Evolutionary conservation across 2,888 invertebrate species (phyloP).

Genomic region (Frankliniella intonsa): DNA sequence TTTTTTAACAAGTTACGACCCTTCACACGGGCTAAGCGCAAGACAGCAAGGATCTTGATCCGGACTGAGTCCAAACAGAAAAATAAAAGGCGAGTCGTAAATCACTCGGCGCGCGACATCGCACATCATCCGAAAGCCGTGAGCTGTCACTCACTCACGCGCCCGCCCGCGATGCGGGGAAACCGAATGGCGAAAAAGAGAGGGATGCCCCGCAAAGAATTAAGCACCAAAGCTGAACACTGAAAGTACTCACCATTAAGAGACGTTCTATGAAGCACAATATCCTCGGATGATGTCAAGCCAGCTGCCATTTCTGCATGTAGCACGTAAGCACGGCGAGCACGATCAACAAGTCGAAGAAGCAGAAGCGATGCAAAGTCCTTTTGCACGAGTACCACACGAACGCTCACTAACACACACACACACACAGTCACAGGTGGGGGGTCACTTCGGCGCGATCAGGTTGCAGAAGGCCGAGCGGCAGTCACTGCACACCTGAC

Average conservation of each 20-base stretch:
- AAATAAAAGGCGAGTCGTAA: neutral
- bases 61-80: neutral
- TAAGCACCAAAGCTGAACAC: neutral
- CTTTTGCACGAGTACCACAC: neutral
- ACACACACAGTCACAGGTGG: neutral
- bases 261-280: neutral
- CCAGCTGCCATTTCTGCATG: slow-evolving; percentile 24
- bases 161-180: too few relatives aligned
- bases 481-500: neutral
- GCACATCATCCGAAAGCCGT: too few relatives aligned
- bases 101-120: neutral
- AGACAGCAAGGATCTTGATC: too few relatives aligned
- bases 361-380: neutral
- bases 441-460: neutral
- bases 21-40: too few relatives aligned
- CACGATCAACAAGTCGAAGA: neutral
- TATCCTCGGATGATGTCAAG: slow-evolving; percentile 7
- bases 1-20: too few relatives aligned
- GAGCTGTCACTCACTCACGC: neutral
- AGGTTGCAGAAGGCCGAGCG: neutral
- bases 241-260: neutral
- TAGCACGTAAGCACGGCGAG: slow-evolving; percentile 7
- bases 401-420: neutral
- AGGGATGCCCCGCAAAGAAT: too few relatives aligned
- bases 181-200: too few relatives aligned